Percentiles rank a stretch among this genome's conserved stretches.
phyloP scores from a whole-genome alignment of 2,888 invertebrate genomes.

The Pterostichus madidus region DNA sequence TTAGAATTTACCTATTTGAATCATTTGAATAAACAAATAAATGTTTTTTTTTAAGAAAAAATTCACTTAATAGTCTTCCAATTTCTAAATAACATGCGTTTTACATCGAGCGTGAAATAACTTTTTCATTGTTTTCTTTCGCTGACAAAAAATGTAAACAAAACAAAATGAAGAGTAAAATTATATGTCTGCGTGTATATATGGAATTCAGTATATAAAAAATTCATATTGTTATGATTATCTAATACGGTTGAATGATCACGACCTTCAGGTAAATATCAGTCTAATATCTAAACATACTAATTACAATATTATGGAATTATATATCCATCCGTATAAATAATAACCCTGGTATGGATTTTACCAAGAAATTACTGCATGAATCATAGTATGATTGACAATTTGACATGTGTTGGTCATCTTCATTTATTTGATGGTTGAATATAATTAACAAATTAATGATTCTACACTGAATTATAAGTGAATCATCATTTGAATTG shows the following conservation, averaged over 20 bases:
- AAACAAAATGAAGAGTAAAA: conserved; percentile 40
- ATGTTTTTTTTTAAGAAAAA: neutral
- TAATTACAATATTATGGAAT: conserved; percentile 57
- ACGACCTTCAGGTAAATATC: conserved; percentile 58
- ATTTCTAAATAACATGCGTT: neutral
- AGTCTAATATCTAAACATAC: conserved; percentile 56
- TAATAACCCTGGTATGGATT: conserved; percentile 30
- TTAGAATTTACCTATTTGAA: no score
- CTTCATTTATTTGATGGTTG: conserved; percentile 25
- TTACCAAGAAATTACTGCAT: conserved; percentile 25
- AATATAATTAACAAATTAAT: conserved; percentile 13
- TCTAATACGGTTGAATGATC: conserved; percentile 32
- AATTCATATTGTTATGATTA: conserved; percentile 47
- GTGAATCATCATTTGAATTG: neutral
- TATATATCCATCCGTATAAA: conserved; percentile 53
- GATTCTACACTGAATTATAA: conserved; percentile 25
- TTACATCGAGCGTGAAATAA: conserved; percentile 32
- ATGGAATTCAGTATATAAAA: conserved; percentile 27
- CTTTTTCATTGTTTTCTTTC: conserved; percentile 39
- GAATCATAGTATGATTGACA: conserved; percentile 30
- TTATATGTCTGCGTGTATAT: conserved; percentile 16
- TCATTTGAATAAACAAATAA: no score
- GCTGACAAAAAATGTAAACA: conserved; percentile 26
- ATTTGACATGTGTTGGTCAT: conserved; percentile 23
- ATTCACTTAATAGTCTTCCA: neutral